Conservation (phyloP, 2,797 vertebrate species). For the Rhinogobio ventralis region DNA sequence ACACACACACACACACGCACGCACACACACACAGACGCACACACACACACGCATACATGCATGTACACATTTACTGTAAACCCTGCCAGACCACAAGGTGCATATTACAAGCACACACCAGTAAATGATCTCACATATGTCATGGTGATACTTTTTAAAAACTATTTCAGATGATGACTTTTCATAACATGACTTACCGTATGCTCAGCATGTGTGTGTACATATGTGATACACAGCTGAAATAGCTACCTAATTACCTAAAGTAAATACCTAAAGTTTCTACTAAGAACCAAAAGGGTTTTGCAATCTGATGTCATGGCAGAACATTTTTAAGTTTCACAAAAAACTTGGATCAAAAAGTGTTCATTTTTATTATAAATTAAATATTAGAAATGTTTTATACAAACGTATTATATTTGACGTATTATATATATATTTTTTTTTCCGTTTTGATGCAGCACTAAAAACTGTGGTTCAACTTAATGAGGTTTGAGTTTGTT, state of each 20-base stretch:
- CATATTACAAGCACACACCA: constrained; percentile 14
- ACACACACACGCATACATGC: neutral
- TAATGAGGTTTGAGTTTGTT: too few relatives aligned
- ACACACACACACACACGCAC: neutral
- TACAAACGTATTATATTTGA: too few relatives aligned
- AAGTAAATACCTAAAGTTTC: too few relatives aligned
- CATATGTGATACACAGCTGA: constrained; percentile 9
- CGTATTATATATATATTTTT: too few relatives aligned
- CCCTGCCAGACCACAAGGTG: neutral
- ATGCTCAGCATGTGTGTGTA: constrained; percentile 62
- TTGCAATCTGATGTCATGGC: neutral
- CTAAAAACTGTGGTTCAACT: too few relatives aligned
- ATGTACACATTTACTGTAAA: neutral
- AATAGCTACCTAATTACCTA: too few relatives aligned
- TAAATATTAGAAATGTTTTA: neutral
- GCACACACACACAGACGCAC: constrained; percentile 2
- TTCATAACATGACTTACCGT: constrained; percentile 61
- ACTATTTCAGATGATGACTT: neutral
- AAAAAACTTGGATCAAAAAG: neutral
- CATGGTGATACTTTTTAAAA: neutral
- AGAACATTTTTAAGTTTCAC: neutral
- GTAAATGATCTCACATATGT: neutral
- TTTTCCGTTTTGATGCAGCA: too few relatives aligned
- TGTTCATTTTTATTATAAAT: neutral
- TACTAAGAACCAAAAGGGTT: neutral